These are phyloP conservation scores for Parazoanthus swiftii DNA, from an alignment of 92 coral and sea anemone species.

Conservation along the genomic window DNA sequence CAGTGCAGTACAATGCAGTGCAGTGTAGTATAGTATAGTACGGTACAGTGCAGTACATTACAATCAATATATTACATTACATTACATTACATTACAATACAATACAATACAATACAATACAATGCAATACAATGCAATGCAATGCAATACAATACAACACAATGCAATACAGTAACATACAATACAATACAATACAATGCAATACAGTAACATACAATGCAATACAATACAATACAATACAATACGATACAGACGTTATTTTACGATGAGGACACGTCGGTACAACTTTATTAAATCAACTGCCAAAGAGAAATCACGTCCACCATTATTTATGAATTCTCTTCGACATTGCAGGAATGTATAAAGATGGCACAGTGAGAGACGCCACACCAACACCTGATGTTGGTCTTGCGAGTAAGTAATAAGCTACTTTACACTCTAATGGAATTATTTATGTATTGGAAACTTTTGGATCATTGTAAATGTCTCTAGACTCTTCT, in stretches of 20 bases:
- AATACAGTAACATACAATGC: too few relatives aligned
- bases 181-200: too few relatives aligned
- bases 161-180: too few relatives aligned
- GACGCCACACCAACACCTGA: conserved; percentile 26
- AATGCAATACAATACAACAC: neutral
- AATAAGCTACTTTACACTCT: neutral
- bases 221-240: too few relatives aligned
- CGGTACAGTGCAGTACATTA: neutral
- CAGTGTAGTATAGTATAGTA: neutral
- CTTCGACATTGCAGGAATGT: neutral
- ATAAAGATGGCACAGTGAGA: conserved; percentile 21
- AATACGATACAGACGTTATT: too few relatives aligned
- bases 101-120: neutral
- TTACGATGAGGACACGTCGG: too few relatives aligned
- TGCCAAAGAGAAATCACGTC: too few relatives aligned
- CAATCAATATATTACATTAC: neutral
- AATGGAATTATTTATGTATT: too few relatives aligned
- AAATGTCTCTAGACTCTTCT: too few relatives aligned
- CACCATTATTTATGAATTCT: neutral
- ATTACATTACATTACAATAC: neutral
- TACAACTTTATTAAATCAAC: too few relatives aligned
- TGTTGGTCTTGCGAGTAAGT: conserved; percentile 43
- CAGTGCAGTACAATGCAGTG: neutral
- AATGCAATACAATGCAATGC: neutral
- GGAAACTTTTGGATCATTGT: too few relatives aligned